Evolutionary conservation across 2,888 invertebrate genomes (phyloP), one percentile per base, ranked within the genome.

Genomic region (Microplitis manilae): DNA sequence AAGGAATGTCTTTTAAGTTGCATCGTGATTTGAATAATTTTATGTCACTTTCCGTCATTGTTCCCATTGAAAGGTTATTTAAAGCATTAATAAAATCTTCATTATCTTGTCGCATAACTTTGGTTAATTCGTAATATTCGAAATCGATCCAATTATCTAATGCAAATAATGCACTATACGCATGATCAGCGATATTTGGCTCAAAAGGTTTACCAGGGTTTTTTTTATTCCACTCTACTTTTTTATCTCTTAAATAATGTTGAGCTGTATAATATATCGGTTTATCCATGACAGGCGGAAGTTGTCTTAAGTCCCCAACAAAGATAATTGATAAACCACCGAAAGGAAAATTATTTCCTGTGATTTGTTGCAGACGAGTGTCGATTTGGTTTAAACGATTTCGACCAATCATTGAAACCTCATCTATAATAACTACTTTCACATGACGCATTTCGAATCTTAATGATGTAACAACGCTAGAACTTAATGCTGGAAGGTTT

Each of bases 281-380:
- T 6, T 65, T 69, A 60, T 86, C 85, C 41, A 80, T 79, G 17
- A 88, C 85, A 17, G 87, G 87, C 17, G 85, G 85, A 40, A 87
- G 78, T 80, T 88, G 86, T 80, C 84, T 80, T 13, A 88, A 81
- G 77, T 88, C 87, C 17, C 88, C 89, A 68, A 89, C 83, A 15
- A 84, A 80, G 6, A 88, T 74, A 7, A 88, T 80, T 13, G 86
- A 86, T 6, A 86, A 69, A 38, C 85, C 85, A n/a, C 87, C 87
- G 82, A 89, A 88, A 15, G 64, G 67, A 77, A 79, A 70, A 73
- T 84, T 80, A 41, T 61, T 78, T 8, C 82, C 81, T 77, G 81
- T 83, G 13, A 87, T 86, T 84, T 89, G 86, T 77, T 83, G 77
- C 20, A 88, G 79, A 68, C 85, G 81, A 39, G 81, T 79, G 80